Evolutionary conservation across 2,113 vertebrate genomes (phyloP).

Genomic region (Zosterops pallidus): DNA sequence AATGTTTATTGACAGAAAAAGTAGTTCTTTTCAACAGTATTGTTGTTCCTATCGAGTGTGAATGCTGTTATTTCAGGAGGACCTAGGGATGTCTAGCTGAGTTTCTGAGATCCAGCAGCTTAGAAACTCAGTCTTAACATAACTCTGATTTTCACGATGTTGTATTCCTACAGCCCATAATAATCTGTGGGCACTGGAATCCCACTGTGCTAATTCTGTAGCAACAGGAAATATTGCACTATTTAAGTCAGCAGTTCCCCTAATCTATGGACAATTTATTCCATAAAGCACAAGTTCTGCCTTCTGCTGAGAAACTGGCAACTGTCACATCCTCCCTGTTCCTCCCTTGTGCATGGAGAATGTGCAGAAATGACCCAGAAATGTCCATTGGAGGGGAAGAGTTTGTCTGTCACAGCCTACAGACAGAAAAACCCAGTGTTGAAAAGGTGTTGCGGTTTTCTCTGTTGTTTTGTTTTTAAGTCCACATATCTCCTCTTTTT

Average conservation of each 20-base stretch:
- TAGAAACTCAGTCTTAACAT: neutral
- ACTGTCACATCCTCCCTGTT: neutral
- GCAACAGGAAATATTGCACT: neutral
- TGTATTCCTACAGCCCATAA: neutral
- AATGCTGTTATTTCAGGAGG: neutral
- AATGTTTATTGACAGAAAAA: conserved; percentile 25
- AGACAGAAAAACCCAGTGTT: neutral
- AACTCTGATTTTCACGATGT: neutral
- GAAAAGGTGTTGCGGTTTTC: neutral
- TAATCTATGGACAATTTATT: neutral
- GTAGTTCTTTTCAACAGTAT: neutral
- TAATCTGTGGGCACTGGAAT: neutral
- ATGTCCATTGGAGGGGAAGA: neutral
- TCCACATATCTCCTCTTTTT: neutral
- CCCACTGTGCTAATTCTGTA: neutral
- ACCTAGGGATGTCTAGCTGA: neutral
- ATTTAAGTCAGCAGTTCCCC: neutral
- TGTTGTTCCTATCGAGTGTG: neutral
- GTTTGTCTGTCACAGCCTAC: neutral
- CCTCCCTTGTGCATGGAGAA: neutral
- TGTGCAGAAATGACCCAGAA: neutral
- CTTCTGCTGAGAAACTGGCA: neutral
- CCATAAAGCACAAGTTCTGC: neutral
- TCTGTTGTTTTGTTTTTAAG: neutral
- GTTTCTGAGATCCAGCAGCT: neutral